Conservation (phyloP, 1,140 invertebrate genomes). For the Probaryconus sp. region DNA sequence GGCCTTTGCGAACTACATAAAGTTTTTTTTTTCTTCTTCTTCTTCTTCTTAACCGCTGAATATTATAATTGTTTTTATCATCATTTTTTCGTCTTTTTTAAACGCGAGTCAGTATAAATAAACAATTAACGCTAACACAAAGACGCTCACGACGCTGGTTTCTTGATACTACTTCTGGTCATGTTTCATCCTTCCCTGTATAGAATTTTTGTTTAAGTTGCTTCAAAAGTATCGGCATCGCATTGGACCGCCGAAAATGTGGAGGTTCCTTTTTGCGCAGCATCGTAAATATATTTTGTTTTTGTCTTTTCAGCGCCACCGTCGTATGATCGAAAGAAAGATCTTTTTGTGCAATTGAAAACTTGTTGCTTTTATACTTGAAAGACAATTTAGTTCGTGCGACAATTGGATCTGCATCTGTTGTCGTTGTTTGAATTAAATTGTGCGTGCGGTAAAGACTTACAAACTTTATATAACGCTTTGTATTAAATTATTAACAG, state of each 20-base stretch:
- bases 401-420: too few species aligned
- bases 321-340: too few species aligned
- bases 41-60: slow-evolving; percentile 44
- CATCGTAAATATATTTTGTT: too few species aligned
- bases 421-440: too few species aligned
- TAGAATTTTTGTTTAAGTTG: slow-evolving; percentile 17
- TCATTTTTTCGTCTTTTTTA: slow-evolving; percentile 5
- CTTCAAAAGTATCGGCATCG: slow-evolving; percentile 3
- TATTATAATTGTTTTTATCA: slow-evolving; percentile 52
- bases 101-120: slow-evolving; percentile 45
- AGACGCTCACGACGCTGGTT: slow-evolving; percentile 62
- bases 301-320: too few species aligned
- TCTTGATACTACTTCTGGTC: slow-evolving; percentile 41
- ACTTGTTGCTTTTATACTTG: too few species aligned
- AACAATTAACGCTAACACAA: slow-evolving; percentile 64
- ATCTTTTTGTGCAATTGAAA: too few species aligned
- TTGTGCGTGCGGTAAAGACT: too few species aligned
- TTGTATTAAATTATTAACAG: too few species aligned
- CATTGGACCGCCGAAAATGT: slow-evolving; percentile 3
- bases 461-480: too few species aligned
- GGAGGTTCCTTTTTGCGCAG: background rate
- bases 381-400: too few species aligned
- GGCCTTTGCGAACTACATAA: slow-evolving; percentile 61
- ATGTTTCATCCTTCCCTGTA: slow-evolving; percentile 23
- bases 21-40: slow-evolving; percentile 42